These are phyloP conservation scores for Pomacea maculata DNA, from an alignment of 1,140 invertebrate species.

Conservation along the genomic window DNA sequence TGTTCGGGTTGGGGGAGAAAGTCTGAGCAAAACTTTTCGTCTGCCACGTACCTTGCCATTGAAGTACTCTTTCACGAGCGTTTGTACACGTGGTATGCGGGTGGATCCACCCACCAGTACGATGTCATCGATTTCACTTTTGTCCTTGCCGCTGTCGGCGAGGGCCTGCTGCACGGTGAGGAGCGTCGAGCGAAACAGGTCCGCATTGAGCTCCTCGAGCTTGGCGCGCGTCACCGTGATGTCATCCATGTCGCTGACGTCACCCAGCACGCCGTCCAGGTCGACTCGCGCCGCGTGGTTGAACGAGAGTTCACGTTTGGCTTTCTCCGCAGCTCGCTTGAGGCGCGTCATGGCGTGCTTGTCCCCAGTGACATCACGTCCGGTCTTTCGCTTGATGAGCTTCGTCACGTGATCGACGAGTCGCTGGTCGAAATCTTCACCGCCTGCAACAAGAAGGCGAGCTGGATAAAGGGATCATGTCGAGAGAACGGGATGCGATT, in stretches of 20 bases:
- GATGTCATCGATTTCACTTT: constrained; percentile 98
- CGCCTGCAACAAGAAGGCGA: constrained; percentile 70
- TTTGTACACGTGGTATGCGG: constrained; percentile 98
- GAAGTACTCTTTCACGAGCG: constrained; percentile 98
- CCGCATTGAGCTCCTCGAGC: constrained; percentile 99
- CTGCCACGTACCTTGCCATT: constrained; percentile 66
- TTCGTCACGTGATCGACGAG: constrained; percentile 99
- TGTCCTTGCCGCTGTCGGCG: constrained; percentile 98
- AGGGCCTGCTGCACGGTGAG: constrained; percentile 85
- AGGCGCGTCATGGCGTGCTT: constrained; percentile 94
- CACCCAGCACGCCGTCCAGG: constrained; percentile 98
- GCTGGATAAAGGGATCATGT: not conserved
- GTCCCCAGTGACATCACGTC: constrained; percentile 95
- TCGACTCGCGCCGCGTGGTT: constrained; percentile 97
- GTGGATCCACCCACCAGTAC: constrained; percentile 99
- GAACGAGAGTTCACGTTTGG: constrained; percentile 93
- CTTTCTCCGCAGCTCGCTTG: constrained; percentile 96
- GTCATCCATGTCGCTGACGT: constrained; percentile 76
- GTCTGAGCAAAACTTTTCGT: no score
- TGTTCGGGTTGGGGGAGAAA: no score
- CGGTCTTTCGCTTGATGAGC: constrained; percentile 98
- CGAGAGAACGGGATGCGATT: not conserved
- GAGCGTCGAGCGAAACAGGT: constrained; percentile 96
- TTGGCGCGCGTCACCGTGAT: constrained; percentile 98
- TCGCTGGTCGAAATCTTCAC: constrained; percentile 98